phyloP scores from a whole-genome alignment of 2,113 vertebrate genomes.

The Irena cyanogastra region DNA sequence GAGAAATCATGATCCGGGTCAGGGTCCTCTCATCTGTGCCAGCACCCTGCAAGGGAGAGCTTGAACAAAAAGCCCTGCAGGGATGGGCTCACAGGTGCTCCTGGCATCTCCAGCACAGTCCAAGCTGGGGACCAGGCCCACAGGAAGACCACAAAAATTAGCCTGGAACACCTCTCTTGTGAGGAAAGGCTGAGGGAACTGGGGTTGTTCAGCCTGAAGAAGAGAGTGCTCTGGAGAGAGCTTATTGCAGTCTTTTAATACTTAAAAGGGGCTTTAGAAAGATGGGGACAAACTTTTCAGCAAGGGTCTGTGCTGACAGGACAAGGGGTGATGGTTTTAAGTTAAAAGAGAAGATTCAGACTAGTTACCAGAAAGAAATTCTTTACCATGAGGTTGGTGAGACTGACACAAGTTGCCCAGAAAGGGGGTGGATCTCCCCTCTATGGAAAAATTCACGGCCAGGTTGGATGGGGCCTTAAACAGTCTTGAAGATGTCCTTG shows the following conservation, averaged over 20 bases:
- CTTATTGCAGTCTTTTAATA: background rate
- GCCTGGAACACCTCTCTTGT: background rate
- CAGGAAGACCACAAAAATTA: background rate
- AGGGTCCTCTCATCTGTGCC: constrained; percentile 93
- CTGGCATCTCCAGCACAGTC: background rate
- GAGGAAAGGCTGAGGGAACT: background rate
- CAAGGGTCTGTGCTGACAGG: background rate
- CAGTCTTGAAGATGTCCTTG: background rate
- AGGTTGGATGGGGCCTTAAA: background rate
- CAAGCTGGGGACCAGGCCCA: background rate
- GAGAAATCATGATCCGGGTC: constrained; percentile 92
- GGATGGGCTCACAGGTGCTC: background rate
- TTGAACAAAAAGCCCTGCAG: background rate
- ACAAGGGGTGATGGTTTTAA: background rate
- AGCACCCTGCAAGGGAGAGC: constrained; percentile 75
- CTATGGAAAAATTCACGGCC: background rate
- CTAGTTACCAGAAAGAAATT: background rate
- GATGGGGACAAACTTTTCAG: background rate
- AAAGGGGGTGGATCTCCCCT: background rate
- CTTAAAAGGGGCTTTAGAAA: background rate
- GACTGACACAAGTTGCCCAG: background rate
- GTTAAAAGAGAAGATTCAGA: background rate
- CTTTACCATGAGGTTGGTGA: background rate
- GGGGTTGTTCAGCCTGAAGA: background rate
- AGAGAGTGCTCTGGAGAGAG: background rate